These are phyloP conservation scores for Hylyphantes graminicola DNA, from an alignment of 1,140 invertebrate genomes.

Conservation along the genomic window DNA sequence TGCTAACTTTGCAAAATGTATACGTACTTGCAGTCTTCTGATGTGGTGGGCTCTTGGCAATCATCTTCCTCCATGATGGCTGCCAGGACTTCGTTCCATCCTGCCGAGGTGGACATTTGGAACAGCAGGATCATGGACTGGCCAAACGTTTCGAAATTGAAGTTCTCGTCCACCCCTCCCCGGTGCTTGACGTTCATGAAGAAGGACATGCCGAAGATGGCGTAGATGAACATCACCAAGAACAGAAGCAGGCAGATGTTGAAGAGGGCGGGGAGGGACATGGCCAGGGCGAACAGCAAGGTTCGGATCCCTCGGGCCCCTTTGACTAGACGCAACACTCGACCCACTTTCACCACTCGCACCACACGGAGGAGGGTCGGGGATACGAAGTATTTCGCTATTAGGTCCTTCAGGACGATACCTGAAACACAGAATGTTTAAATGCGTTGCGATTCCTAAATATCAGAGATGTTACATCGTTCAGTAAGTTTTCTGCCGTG, in stretches of 20 bases:
- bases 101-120: constrained; percentile 98
- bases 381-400: constrained; percentile 97
- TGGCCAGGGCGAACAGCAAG: constrained; percentile 94
- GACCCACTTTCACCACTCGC: constrained; percentile 95
- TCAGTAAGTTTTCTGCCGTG: too few species aligned
- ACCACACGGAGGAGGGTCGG: constrained; percentile 96
- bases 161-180: constrained; percentile 93
- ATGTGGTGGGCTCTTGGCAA: constrained; percentile 73
- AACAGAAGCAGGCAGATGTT: constrained; percentile 98
- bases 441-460: too few species aligned
- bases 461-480: too few species aligned
- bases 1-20: constrained; percentile 63
- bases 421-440: constrained; percentile 78
- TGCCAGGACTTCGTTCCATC: constrained; percentile 94
- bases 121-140: constrained; percentile 98
- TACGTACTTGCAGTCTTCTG: constrained; percentile 64
- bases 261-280: constrained; percentile 97
- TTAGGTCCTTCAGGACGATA: constrained; percentile 93
- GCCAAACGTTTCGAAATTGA: constrained; percentile 98
- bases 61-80: constrained; percentile 96
- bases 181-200: constrained; percentile 96
- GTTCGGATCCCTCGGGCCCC: constrained; percentile 97
- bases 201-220: constrained; percentile 99
- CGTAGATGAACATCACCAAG: constrained; percentile 99
- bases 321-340: constrained; percentile 95